Evolutionary conservation across 2,888 invertebrate genomes (phyloP).

Genomic region (Plebejus melissa): DNA sequence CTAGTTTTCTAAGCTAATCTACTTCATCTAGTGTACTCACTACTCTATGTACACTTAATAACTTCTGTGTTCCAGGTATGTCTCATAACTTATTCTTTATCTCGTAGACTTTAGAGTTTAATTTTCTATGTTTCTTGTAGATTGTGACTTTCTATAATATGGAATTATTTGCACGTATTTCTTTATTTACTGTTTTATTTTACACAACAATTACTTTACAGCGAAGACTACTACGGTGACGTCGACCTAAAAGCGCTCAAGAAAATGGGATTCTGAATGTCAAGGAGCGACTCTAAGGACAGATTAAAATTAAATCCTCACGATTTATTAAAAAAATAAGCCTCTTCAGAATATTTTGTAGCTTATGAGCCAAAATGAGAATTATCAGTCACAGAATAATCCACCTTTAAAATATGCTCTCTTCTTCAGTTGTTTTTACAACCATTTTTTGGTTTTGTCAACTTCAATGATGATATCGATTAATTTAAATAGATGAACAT

Average conservation of each 20-base stretch:
- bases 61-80: constrained; percentile 31
- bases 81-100: background rate
- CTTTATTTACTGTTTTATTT: constrained; percentile 1
- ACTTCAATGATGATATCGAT: no score
- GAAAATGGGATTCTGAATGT: constrained; percentile 86
- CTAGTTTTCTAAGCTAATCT: constrained; percentile 49
- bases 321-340: constrained; percentile 53
- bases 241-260: constrained; percentile 92
- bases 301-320: constrained; percentile 68
- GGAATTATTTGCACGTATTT: constrained; percentile 8
- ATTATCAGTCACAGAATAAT: background rate
- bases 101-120: constrained; percentile 1
- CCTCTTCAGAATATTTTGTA: constrained; percentile 43
- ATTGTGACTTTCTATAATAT: constrained; percentile 5
- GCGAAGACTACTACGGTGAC: constrained; percentile 96
- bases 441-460: background rate
- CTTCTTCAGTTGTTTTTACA: background rate
- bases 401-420: background rate
- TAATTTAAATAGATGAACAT: no score
- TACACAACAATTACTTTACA: constrained; percentile 57
- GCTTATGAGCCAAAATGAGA: background rate
- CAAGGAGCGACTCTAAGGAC: constrained; percentile 71
- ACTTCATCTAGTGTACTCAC: constrained; percentile 43
- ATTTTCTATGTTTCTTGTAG: background rate
- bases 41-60: constrained; percentile 30